Evolutionary conservation across 2,797 vertebrate species (phyloP).

Genomic region (Sebastes oblongus): DNA sequence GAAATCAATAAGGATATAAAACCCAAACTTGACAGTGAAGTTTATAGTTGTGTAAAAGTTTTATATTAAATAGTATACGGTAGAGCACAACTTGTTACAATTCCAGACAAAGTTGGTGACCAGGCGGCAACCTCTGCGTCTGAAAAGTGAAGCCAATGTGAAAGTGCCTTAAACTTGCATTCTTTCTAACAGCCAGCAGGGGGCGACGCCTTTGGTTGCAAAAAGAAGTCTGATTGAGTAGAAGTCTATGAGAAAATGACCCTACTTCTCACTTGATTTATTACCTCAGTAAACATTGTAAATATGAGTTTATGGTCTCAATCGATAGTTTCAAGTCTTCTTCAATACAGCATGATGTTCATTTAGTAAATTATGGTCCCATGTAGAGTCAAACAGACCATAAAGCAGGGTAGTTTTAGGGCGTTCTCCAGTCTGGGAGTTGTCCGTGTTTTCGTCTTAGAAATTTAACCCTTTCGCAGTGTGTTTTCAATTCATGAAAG

Average conservation of each 20-base stretch:
- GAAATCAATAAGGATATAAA: not conserved
- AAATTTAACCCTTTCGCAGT: no score
- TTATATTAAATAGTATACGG: not conserved
- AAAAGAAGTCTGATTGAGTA: not conserved
- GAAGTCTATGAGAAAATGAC: not conserved
- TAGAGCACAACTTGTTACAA: not conserved
- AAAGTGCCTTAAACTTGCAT: not conserved
- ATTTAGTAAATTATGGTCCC: no score
- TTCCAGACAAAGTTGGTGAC: not conserved
- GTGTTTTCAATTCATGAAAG: no score
- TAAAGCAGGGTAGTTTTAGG: no score
- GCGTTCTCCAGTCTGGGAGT: no score
- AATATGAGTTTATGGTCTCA: no score
- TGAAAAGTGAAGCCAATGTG: not conserved
- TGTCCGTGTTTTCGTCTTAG: no score
- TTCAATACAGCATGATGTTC: no score
- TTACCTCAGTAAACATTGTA: not conserved
- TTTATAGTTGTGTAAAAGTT: not conserved
- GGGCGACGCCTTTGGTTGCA: not conserved
- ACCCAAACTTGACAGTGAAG: not conserved
- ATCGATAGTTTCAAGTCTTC: no score
- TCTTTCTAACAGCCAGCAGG: not conserved
- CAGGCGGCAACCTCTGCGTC: not conserved
- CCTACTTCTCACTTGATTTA: not conserved
- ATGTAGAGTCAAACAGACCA: no score